phyloP scores from a whole-genome alignment of 2,113 vertebrate species.

The Galemys pyrenaicus region DNA sequence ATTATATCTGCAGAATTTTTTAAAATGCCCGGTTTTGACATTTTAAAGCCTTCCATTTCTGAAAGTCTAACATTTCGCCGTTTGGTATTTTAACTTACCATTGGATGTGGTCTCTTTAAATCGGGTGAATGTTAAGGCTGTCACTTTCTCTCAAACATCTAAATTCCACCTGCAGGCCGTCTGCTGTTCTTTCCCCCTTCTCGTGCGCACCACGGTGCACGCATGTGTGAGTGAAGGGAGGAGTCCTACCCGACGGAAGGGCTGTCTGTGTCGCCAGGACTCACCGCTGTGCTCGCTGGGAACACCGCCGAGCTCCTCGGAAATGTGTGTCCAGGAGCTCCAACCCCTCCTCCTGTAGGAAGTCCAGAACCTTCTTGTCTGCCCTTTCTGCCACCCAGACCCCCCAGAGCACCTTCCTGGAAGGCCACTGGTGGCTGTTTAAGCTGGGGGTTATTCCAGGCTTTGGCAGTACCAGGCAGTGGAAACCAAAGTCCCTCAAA shows the following conservation, averaged over 20 bases:
- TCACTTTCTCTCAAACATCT: slow-evolving; percentile 57
- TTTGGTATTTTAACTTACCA: slow-evolving; percentile 73
- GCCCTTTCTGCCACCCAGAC: not conserved
- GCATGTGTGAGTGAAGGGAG: not conserved
- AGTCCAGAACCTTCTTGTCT: not conserved
- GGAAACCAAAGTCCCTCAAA: not conserved
- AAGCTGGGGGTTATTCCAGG: not conserved
- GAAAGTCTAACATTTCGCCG: slow-evolving; percentile 70
- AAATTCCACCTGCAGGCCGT: slow-evolving; percentile 58
- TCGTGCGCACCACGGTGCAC: not conserved
- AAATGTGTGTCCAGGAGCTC: not conserved
- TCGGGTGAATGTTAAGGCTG: slow-evolving; percentile 66
- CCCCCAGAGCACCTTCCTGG: not conserved
- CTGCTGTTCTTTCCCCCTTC: not conserved
- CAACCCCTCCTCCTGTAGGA: not conserved
- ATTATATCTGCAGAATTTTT: slow-evolving; percentile 46
- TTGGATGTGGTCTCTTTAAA: slow-evolving; percentile 67
- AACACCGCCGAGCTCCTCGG: not conserved
- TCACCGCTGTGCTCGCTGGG: not conserved
- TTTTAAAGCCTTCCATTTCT: slow-evolving; percentile 74
- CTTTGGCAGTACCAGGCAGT: not conserved
- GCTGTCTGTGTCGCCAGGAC: not conserved
- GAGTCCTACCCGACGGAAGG: not conserved
- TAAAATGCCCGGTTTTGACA: slow-evolving; percentile 74
- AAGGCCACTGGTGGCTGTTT: not conserved